Evolutionary conservation across 2,113 vertebrate genomes (phyloP).

Genomic region (Lathamus discolor): DNA sequence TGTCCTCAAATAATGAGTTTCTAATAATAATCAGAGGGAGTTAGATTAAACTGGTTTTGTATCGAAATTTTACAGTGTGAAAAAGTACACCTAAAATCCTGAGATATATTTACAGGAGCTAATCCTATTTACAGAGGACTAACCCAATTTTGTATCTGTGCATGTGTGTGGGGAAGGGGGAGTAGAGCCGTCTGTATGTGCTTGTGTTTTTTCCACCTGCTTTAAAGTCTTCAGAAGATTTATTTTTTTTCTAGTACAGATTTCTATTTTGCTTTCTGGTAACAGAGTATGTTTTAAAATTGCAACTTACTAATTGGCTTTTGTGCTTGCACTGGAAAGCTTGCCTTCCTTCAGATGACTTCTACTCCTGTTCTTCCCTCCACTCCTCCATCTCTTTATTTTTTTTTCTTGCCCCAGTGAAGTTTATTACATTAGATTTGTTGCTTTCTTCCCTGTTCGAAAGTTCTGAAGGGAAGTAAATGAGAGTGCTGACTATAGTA

Average conservation of each 20-base stretch:
- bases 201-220: background rate
- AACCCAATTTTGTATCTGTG: slow-evolving; percentile 29
- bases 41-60: slow-evolving; percentile 45
- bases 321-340: slow-evolving; percentile 13
- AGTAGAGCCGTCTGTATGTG: background rate
- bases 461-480: slow-evolving; percentile 23
- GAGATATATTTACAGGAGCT: slow-evolving; percentile 43
- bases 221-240: background rate
- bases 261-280: background rate
- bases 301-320: slow-evolving; percentile 5
- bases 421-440: background rate
- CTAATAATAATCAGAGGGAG: slow-evolving; percentile 56
- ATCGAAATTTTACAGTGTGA: slow-evolving; percentile 12
- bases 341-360: background rate
- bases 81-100: slow-evolving; percentile 25
- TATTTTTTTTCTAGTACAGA: background rate
- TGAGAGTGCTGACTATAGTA: background rate
- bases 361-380: background rate
- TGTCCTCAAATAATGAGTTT: slow-evolving; percentile 59
- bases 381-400: background rate
- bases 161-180: background rate
- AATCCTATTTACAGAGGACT: slow-evolving; percentile 41
- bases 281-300: slow-evolving; percentile 18
- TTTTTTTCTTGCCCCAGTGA: background rate
- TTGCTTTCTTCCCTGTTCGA: background rate